A percentile compares a stretch with the other conserved stretches of the same genome.
Conservation (phyloP, 2,113 vertebrate species). For the Psilopsiagon aurifrons region DNA sequence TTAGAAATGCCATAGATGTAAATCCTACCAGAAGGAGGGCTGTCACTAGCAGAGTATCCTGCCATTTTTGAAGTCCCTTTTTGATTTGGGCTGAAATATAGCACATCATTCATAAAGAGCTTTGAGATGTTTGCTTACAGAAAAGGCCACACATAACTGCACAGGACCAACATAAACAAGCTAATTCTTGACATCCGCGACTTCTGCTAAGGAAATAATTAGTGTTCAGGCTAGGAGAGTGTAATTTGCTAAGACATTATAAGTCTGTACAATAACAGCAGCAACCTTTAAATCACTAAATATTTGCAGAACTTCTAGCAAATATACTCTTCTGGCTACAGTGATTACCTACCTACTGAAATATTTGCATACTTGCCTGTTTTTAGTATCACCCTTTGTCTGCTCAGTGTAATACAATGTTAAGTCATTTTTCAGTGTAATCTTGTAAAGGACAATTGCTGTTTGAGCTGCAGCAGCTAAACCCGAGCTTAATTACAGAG, state of each 20-base stretch:
- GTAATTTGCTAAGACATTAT: neutral
- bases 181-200: neutral
- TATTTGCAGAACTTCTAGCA: constrained; percentile 60
- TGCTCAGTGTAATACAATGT: constrained; percentile 44
- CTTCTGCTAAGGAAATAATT: neutral
- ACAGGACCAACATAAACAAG: neutral
- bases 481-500: constrained; percentile 15
- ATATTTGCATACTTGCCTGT: constrained; percentile 45
- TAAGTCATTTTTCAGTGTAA: constrained; percentile 45
- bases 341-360: constrained; percentile 35
- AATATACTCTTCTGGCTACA: constrained; percentile 55
- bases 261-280: constrained; percentile 36
- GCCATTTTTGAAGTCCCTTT: neutral
- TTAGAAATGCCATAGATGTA: neutral
- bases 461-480: constrained; percentile 20
- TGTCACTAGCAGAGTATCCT: neutral
- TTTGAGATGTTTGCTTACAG: neutral
- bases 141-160: neutral
- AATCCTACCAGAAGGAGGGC: neutral
- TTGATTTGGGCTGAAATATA: neutral
- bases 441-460: constrained; percentile 48
- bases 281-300: constrained; percentile 60
- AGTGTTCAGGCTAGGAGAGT: neutral
- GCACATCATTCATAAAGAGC: neutral
- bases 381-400: constrained; percentile 16